Evolutionary conservation across 2,113 vertebrate genomes (phyloP), one percentile per base, ranked within the genome.

Genomic region (Edolisoma coerulescens): DNA sequence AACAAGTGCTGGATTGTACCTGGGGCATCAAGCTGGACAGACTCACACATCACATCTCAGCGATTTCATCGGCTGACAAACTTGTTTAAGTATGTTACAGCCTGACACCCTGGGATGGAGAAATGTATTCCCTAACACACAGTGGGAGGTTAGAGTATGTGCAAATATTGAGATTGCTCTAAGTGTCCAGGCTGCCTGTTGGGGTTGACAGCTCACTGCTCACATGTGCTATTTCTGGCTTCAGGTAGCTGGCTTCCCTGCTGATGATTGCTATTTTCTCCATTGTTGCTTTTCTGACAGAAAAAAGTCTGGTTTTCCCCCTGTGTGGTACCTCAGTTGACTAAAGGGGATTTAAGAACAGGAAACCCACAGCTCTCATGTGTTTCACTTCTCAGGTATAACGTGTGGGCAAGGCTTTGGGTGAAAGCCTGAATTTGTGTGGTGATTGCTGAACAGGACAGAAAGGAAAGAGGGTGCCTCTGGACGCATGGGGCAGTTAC

Each of bases 371-470:
- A 71, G 49, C 22, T 83, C n/a, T 74, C 1, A 1, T 21, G 6
- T 0, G 0, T 74, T 90, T 45, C 67, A 33, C 59, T 79, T 80
- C 59, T 75, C 32, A 22, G 32, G 32, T 41, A 1, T 26, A 26
- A 44, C 0, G 0, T 10, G 53, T 65, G 53, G 74, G 22, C 8
- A 32, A 89, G 19, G 39, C 32, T 73, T 73, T 35, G n/a, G n/a
- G 21, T 45, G 52, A 80, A 83, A 80, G 32, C 37, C 60, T 59
- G 13, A 81, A 16, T 35, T 56, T 84, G 41, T 30, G n/a, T 60
- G 50, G n/a, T 3, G 13, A 15, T 19, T 19, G 16, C 81, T 93
- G 49, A 56, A 13, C 20, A 30, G 53, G n/a, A n/a, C 56, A 67
- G 39, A 57, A 50, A 45, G 53, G 20, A 65, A 60, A 32, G 56